A percentile compares a stretch with the other conserved stretches of the same genome.
phyloP scores from a whole-genome alignment of 2,113 vertebrate genomes.

The Sprattus sprattus region DNA sequence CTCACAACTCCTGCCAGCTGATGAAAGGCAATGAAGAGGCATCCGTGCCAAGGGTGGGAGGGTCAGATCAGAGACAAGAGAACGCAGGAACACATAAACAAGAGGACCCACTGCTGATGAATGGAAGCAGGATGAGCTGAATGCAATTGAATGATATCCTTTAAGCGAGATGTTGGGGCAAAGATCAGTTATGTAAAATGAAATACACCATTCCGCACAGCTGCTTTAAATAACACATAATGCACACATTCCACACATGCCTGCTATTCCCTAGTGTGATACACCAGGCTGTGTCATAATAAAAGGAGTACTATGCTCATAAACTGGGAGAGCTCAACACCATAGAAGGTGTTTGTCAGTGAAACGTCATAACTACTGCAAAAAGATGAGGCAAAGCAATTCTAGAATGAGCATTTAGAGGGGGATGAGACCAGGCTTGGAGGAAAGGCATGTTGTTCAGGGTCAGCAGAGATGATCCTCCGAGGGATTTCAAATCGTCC shows the following conservation, averaged over 20 bases:
- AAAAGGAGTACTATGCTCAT: too few relatives aligned
- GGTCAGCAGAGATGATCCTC: conserved; percentile 15
- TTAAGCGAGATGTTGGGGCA: not conserved
- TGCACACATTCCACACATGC: too few relatives aligned
- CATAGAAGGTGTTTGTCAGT: too few relatives aligned
- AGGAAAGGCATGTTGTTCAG: not conserved
- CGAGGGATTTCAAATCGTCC: too few relatives aligned
- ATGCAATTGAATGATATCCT: not conserved
- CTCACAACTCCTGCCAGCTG: conserved; percentile 7
- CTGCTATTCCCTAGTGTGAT: too few relatives aligned
- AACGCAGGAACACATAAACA: not conserved
- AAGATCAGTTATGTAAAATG: not conserved
- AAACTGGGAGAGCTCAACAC: too few relatives aligned
- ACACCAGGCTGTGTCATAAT: too few relatives aligned
- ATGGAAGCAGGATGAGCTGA: not conserved
- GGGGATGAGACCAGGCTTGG: not conserved
- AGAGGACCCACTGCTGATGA: not conserved
- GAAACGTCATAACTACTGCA: too few relatives aligned
- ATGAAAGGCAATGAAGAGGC: conserved; percentile 25
- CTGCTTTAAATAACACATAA: too few relatives aligned
- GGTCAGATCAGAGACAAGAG: not conserved
- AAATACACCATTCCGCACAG: too few relatives aligned
- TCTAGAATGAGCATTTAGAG: not conserved
- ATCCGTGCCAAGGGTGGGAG: not conserved
- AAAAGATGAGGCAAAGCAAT: not conserved